A percentile compares a stretch with the other conserved stretches of the same genome.
Evolutionary conservation across 2,113 vertebrate genomes (phyloP).

Genomic region (Planiliza haematocheilus): DNA sequence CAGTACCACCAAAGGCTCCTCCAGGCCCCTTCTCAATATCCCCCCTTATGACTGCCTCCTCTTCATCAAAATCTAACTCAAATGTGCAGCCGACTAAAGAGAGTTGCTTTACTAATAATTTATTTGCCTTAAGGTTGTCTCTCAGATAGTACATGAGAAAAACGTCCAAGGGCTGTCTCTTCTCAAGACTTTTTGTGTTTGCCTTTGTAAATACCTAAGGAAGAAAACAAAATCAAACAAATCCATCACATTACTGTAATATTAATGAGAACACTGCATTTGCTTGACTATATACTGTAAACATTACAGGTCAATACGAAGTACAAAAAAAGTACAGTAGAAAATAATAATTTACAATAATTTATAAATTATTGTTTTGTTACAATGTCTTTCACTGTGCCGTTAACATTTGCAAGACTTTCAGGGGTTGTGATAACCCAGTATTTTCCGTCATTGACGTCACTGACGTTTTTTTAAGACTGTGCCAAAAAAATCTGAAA

Average conservation of each 20-base stretch:
- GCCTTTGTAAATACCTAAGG: constrained; percentile 10
- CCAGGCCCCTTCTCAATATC: constrained; percentile 30
- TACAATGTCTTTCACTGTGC: too few relatives aligned
- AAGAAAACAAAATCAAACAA: not conserved
- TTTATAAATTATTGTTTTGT: too few relatives aligned
- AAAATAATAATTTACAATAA: too few relatives aligned
- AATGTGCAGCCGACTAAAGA: constrained; percentile 42
- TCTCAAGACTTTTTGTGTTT: constrained; percentile 48
- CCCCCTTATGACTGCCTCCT: constrained; percentile 58
- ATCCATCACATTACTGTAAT: not conserved
- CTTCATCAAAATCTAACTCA: constrained; percentile 43
- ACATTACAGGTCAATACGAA: too few relatives aligned
- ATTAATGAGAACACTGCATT: not conserved
- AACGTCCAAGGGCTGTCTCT: constrained; percentile 31
- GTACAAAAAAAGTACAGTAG: too few relatives aligned
- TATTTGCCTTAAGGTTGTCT: constrained; percentile 46
- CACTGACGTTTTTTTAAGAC: too few relatives aligned
- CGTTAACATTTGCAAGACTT: too few relatives aligned
- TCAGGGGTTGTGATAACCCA: too few relatives aligned
- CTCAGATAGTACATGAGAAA: constrained; percentile 69
- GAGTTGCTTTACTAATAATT: constrained; percentile 52
- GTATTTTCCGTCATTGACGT: too few relatives aligned
- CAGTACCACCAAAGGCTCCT: not conserved
- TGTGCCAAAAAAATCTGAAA: too few relatives aligned
- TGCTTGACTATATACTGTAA: not conserved